Percentiles rank a stretch among this genome's conserved stretches.
phyloP scores from a whole-genome alignment of 2,888 invertebrate species.

The Folsomia manolachei region DNA sequence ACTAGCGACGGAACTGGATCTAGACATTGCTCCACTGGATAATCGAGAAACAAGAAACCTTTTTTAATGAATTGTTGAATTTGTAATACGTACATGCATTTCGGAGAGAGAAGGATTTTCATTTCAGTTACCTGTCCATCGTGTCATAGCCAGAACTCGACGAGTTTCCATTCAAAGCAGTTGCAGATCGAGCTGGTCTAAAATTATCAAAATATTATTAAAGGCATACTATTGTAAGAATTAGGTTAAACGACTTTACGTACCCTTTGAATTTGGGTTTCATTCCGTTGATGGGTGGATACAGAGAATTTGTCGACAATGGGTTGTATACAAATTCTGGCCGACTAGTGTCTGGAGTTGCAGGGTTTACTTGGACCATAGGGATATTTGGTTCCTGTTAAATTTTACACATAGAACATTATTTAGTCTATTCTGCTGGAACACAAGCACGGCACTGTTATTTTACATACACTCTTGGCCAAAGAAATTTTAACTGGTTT shows the following conservation, averaged over 20 bases:
- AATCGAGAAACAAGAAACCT: no score
- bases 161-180: conserved; percentile 10
- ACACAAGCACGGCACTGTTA: no score
- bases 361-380: background rate
- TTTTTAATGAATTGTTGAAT: background rate
- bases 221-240: no score
- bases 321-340: background rate
- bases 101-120: no score
- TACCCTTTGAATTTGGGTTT: background rate
- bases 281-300: background rate
- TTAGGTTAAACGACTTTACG: background rate
- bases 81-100: no score
- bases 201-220: background rate
- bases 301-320: background rate
- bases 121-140: background rate
- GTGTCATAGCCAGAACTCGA: conserved; percentile 36
- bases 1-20: conserved; percentile 34
- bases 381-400: background rate
- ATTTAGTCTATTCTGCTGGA: no score
- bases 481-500: background rate
- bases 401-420: no score
- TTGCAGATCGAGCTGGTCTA: background rate
- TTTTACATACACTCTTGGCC: no score
- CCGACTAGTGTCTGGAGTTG: background rate
- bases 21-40: conserved; percentile 24